phyloP scores from a whole-genome alignment of 2,113 vertebrate species.

The Synodontis membranacea region DNA sequence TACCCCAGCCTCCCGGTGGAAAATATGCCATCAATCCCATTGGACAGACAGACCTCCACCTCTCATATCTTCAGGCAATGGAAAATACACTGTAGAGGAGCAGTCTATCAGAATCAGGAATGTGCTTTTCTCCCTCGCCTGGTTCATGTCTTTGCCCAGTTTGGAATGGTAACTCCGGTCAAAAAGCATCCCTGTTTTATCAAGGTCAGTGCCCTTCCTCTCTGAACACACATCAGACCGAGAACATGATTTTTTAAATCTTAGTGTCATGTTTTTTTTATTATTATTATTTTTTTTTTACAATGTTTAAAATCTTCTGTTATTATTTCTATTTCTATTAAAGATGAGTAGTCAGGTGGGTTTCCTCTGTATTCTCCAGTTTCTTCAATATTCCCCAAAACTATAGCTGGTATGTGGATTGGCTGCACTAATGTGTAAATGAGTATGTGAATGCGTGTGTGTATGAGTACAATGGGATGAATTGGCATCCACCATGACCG shows the following conservation, averaged over 20 bases:
- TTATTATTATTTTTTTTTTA: neutral
- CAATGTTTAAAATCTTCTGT: neutral
- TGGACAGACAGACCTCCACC: neutral
- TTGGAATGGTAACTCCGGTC: neutral
- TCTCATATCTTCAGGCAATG: conserved; percentile 44
- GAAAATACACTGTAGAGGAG: conserved; percentile 60
- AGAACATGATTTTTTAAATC: neutral
- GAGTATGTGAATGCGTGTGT: neutral
- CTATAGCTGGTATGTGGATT: neutral
- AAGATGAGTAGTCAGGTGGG: neutral
- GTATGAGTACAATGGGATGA: neutral
- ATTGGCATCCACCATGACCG: neutral
- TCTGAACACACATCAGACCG: neutral
- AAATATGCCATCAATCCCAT: conserved; percentile 48
- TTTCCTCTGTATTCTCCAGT: neutral
- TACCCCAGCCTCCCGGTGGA: conserved; percentile 21
- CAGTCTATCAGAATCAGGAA: conserved; percentile 66
- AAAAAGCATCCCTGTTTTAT: neutral
- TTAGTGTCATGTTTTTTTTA: too few species aligned
- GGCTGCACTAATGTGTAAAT: neutral
- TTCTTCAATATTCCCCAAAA: neutral
- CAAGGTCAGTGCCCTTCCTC: neutral
- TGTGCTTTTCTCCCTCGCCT: conserved; percentile 21
- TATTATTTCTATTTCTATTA: neutral
- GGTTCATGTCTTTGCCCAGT: conserved; percentile 25